phyloP scores from a whole-genome alignment of 2,888 invertebrate genomes.

The Drosophila monieri region DNA sequence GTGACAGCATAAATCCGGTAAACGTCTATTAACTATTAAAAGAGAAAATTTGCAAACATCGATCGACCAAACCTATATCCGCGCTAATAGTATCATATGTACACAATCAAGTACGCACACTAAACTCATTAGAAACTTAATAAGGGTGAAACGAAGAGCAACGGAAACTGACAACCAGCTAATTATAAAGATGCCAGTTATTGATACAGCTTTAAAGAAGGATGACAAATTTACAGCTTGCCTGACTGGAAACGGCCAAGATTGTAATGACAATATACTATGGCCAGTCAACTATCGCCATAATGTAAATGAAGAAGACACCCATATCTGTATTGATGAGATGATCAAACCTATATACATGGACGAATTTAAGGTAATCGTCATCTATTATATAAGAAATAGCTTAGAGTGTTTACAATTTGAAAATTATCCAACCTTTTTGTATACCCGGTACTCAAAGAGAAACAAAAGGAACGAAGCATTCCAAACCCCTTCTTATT shows the following conservation, averaged over 20 bases:
- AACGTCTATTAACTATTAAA: slow-evolving; percentile 7
- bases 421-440: neutral
- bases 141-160: neutral
- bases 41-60: slow-evolving; percentile 13
- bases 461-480: too few species aligned
- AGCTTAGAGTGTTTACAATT: neutral
- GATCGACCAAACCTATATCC: slow-evolving; percentile 13
- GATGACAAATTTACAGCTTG: neutral
- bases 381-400: slow-evolving; percentile 52
- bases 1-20: slow-evolving; percentile 70
- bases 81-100: neutral
- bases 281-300: slow-evolving; percentile 27
- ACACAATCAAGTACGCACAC: slow-evolving; percentile 10
- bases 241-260: slow-evolving; percentile 11
- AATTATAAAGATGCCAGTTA: neutral
- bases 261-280: slow-evolving; percentile 14
- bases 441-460: neutral
- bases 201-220: neutral
- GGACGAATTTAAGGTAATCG: slow-evolving; percentile 70
- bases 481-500: too few species aligned
- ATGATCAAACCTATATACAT: slow-evolving; percentile 65
- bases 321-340: slow-evolving; percentile 49
- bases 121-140: neutral
- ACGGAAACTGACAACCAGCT: neutral
- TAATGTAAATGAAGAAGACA: slow-evolving; percentile 16